phyloP scores from a whole-genome alignment of 1,140 invertebrate species.

The Papilio xuthus region DNA sequence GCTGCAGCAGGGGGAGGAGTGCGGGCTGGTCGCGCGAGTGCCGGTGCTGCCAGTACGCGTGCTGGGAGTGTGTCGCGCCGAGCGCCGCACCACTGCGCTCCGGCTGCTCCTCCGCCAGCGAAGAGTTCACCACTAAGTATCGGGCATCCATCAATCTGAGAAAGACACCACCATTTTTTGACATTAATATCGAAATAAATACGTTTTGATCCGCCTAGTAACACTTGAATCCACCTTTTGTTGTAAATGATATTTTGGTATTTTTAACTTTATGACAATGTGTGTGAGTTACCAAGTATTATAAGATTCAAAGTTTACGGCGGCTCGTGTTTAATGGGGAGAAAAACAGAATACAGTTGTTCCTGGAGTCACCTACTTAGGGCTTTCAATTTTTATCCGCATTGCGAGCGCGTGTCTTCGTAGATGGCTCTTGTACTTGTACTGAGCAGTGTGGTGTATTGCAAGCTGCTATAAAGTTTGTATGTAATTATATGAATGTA shows the following conservation, averaged over 20 bases:
- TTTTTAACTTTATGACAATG: background rate
- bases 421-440: too few species aligned
- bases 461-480: too few species aligned
- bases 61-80: slow-evolving; percentile 70
- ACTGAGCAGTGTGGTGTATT: too few species aligned
- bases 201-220: too few species aligned
- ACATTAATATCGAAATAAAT: slow-evolving; percentile 26
- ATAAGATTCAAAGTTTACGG: too few species aligned
- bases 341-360: too few species aligned
- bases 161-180: too few species aligned
- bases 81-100: slow-evolving; percentile 50
- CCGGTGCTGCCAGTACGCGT: slow-evolving; percentile 83
- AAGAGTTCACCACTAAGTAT: slow-evolving; percentile 84
- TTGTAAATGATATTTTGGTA: slow-evolving; percentile 7
- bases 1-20: slow-evolving; percentile 82
- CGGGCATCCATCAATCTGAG: slow-evolving; percentile 84
- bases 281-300: too few species aligned
- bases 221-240: background rate
- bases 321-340: too few species aligned
- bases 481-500: slow-evolving; percentile 37
- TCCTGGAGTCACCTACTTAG: too few species aligned
- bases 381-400: too few species aligned
- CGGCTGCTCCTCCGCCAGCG: slow-evolving; percentile 76
- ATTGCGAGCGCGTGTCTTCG: too few species aligned
- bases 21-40: slow-evolving; percentile 83